A percentile compares a stretch with the other conserved stretches of the same genome.
These are phyloP conservation scores for Ectemnius cavifrons DNA, from an alignment of 2,888 invertebrate genomes.

Conservation along the genomic window DNA sequence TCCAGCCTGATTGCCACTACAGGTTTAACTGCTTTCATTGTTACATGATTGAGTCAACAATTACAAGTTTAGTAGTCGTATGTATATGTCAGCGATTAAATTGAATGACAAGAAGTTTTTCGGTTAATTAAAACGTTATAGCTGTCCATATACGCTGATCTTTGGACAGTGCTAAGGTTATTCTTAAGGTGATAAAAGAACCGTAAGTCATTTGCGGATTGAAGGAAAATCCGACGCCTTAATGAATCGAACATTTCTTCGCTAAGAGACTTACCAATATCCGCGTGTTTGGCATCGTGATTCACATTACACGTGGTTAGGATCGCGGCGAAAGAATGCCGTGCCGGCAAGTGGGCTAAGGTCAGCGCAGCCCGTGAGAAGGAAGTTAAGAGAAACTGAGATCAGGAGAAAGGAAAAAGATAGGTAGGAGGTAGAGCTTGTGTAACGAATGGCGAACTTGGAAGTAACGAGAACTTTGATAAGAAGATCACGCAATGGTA, in stretches of 20 bases:
- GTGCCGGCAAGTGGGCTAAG: conserved; percentile 34
- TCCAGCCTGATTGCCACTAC: too few relatives aligned
- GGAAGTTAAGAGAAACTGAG: not conserved
- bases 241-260: not conserved
- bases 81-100: too few relatives aligned
- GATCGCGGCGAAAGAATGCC: conserved; percentile 24
- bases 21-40: too few relatives aligned
- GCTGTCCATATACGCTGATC: not conserved
- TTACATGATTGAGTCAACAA: too few relatives aligned
- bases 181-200: too few relatives aligned
- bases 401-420: conserved; percentile 8
- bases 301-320: conserved; percentile 50
- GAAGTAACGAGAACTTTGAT: not conserved
- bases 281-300: conserved; percentile 53
- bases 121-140: too few relatives aligned
- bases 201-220: not conserved
- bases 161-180: not conserved
- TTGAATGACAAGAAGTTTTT: too few relatives aligned
- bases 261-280: conserved; percentile 50
- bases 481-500: not conserved
- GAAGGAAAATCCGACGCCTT: not conserved
- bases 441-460: not conserved
- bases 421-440: conserved; percentile 3
- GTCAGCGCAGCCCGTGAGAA: conserved; percentile 10
- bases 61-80: too few relatives aligned